Evolutionary conservation across 2,113 vertebrate species (phyloP), one percentile per base, ranked within the genome.

Genomic region (Myiagra hebetior): DNA sequence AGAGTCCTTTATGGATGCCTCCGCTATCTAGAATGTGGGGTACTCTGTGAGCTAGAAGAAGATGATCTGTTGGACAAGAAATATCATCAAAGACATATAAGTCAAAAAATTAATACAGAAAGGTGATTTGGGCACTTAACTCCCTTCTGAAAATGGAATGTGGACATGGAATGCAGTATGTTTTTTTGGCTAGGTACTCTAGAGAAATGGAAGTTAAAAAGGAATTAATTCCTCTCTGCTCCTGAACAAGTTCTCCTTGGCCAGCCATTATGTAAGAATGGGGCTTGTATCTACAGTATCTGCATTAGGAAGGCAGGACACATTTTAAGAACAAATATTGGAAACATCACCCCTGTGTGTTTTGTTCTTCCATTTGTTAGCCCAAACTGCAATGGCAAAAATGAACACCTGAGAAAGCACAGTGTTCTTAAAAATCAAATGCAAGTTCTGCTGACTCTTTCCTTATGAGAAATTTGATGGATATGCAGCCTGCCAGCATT

Each of bases 311-410:
- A 74, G 20, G 30, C 44, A 77, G 4, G 2, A 42, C 46, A 50
- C 3, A 17, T 26, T 65, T 85, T 47, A 72, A 67, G 30, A 78
- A 46, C 5, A 41, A 57, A 20, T 50, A 55, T 1, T 30, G 11
- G 44, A 65, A 74, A 81, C 8, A 41, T 9, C 13, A 47, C 0
- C 3, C 5, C 15, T 30, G 3, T 23, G 6, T 1, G 1, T 28
- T 88, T 64, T 49, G 5, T 68, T 73, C 59, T 69, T 72, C 39
- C 27, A 24, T 60, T 30, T 85, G 14, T 55, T 75, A 72, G 24
- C 55, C 82, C 56, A 57, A 64, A 39, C 7, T 47, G 70, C 44
- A 78, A 39, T 7, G 19, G 42, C 18, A 85, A 55, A 77, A 87
- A 63, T 23, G 22, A 20, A 72, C 22, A 72, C 17, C 20, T 41